Evolutionary conservation across 2,797 vertebrate species (phyloP).

Genomic region (Propithecus perrieri): DNA sequence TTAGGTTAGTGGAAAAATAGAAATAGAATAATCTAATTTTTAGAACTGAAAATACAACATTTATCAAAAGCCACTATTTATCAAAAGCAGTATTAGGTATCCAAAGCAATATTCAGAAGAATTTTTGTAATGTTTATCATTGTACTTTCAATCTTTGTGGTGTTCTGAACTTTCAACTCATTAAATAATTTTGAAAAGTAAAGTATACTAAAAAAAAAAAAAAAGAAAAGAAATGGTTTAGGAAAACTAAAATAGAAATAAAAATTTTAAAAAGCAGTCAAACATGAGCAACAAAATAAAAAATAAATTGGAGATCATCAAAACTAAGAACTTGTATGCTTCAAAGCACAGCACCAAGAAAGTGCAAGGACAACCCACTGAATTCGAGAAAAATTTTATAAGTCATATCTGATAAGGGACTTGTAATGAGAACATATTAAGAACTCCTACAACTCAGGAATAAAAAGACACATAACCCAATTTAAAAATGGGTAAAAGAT

Average conservation of each 20-base stretch:
- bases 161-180: background rate
- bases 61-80: background rate
- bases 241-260: background rate
- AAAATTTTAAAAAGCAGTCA: background rate
- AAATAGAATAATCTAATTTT: background rate
- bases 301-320: background rate
- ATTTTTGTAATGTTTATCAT: background rate
- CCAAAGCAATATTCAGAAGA: background rate
- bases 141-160: background rate
- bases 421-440: background rate
- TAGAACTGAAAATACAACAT: background rate
- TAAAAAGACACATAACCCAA: background rate
- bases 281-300: background rate
- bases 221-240: background rate
- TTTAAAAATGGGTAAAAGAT: background rate
- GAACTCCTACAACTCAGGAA: background rate
- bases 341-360: background rate
- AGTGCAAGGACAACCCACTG: background rate
- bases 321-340: background rate
- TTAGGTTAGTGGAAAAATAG: conserved; percentile 14
- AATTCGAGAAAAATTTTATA: background rate
- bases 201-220: background rate
- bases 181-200: background rate
- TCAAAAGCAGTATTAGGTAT: background rate
- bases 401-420: background rate